Evolutionary conservation across 2,888 invertebrate species (phyloP), one percentile per base, ranked within the genome.

Genomic region (Odontocolon sp.): DNA sequence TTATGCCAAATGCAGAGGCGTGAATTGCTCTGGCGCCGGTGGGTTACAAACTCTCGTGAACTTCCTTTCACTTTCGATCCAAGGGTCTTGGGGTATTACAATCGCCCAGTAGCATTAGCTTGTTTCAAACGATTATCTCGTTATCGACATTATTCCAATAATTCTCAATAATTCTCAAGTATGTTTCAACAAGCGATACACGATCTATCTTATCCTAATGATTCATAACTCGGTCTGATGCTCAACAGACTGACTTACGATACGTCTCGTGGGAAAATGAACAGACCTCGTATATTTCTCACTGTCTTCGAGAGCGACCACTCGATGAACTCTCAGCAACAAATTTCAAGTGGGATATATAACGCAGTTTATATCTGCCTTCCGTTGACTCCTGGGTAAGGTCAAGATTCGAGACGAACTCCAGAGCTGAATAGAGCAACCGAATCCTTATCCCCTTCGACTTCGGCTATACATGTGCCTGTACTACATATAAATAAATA

Each of bases 1-100:
- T 77, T 57, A 40, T 50, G 56, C 50, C 68, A 57, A 72, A 72
- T 77, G 70, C 72, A 63, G 67, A 77, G 72, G 77, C 72, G 72
- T 72, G 72, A 72, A 72, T 72, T 50, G 42, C 33, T 21, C 50
- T 40, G 77, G 77, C 72, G 77, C 68, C 77, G 9, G 67, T 68
- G 42, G 28, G 47, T n/a, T n/a, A n/a, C n/a, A 47, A 28, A 57
- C 11, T 67, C 63, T 45, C 59, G 28, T 36, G 42, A 59, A 40
- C 31, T 71, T 59, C 54, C 77, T 68, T 77, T 77, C 77, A 77
- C 77, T 77, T 72, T 77, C 68, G 38, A 40, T 50, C 28, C 21
- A 36, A 33, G 21, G 57, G 56, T 16, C 63, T 33, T 33, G 57
- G 14, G 14, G 33, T n/a, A 50, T 47, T 26, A 16, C n/a, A 9